These are phyloP conservation scores for cattle (Bos taurus) DNA, from an alignment of 2,113 vertebrate species.

Conservation along the genomic window DNA sequence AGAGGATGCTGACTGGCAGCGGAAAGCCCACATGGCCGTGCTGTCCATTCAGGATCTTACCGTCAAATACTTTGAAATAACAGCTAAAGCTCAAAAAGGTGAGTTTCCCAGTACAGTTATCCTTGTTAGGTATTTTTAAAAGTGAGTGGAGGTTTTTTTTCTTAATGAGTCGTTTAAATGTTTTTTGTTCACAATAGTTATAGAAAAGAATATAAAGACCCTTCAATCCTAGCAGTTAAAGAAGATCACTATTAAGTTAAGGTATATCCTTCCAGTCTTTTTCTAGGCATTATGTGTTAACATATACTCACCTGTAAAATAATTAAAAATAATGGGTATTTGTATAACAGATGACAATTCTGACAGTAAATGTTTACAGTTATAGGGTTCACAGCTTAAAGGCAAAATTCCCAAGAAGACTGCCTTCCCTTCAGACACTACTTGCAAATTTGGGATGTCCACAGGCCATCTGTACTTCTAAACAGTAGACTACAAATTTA, in stretches of 20 bases:
- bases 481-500: background rate
- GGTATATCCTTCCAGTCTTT: background rate
- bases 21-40: slow-evolving; percentile 93
- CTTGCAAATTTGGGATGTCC: background rate
- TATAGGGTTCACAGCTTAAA: background rate
- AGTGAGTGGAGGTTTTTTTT: background rate
- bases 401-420: background rate
- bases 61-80: slow-evolving; percentile 98
- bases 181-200: slow-evolving; percentile 1
- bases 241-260: background rate
- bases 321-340: background rate
- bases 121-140: background rate
- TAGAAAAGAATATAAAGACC: background rate
- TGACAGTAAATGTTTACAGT: background rate
- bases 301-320: background rate
- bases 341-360: background rate
- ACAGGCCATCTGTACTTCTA: background rate
- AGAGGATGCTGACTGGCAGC: slow-evolving; percentile 97
- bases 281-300: background rate
- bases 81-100: slow-evolving; percentile 96
- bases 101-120: slow-evolving; percentile 44
- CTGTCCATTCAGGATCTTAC: slow-evolving; percentile 97
- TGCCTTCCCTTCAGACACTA: background rate
- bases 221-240: background rate
- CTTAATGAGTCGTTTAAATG: background rate